Evolutionary conservation across 2,113 vertebrate species (phyloP).

Genomic region (Mormyrus lacerda): DNA sequence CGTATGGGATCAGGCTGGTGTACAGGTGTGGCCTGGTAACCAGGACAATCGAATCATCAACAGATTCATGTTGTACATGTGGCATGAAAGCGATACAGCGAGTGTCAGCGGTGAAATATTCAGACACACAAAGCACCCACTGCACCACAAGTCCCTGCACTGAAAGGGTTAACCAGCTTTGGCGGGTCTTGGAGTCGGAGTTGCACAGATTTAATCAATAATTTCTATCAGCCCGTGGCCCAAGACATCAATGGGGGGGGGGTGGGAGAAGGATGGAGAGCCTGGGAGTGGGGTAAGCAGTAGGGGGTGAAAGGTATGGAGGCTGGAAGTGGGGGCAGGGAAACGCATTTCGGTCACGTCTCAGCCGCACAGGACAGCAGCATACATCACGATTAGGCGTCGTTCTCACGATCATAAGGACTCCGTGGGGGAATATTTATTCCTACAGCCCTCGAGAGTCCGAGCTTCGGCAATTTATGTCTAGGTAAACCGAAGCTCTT

Average conservation of each 20-base stretch:
- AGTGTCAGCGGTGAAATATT: slow-evolving; percentile 1
- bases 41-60: not conserved
- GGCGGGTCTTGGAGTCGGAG: slow-evolving; percentile 67
- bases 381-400: slow-evolving; percentile 69
- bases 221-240: slow-evolving; percentile 81
- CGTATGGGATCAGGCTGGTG: not conserved
- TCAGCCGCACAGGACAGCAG: slow-evolving; percentile 64
- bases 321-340: slow-evolving; percentile 56
- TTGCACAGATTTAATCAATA: slow-evolving; percentile 81
- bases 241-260: slow-evolving; percentile 69
- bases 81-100: slow-evolving; percentile 32
- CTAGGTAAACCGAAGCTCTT: slow-evolving; percentile 63
- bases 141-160: slow-evolving; percentile 36
- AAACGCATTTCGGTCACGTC: slow-evolving; percentile 68
- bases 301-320: slow-evolving; percentile 37
- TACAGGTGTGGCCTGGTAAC: not conserved
- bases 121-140: slow-evolving; percentile 27
- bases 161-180: slow-evolving; percentile 72
- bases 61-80: not conserved
- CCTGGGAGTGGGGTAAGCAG: slow-evolving; percentile 37
- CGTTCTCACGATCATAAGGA: slow-evolving; percentile 68
- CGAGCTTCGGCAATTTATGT: slow-evolving; percentile 53
- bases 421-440: slow-evolving; percentile 64
- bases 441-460: slow-evolving; percentile 43
- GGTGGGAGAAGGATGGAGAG: slow-evolving; percentile 49